phyloP scores from a whole-genome alignment of 1,140 invertebrate genomes.

The Psix sp. region DNA sequence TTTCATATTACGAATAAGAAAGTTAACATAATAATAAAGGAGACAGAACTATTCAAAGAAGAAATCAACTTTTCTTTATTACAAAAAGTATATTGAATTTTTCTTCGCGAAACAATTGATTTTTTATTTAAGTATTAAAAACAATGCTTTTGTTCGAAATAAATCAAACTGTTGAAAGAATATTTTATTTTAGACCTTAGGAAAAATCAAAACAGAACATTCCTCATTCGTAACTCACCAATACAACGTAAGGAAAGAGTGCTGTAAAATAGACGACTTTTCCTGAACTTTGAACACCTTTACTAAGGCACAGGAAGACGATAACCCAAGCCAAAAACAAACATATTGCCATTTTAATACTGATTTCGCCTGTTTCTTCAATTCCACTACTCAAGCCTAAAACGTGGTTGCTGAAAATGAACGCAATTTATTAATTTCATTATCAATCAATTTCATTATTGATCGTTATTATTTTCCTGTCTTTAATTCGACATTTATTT shows the following conservation, averaged over 20 bases:
- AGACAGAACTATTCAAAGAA: no score
- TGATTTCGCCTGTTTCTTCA: constrained; percentile 84
- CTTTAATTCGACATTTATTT: background rate
- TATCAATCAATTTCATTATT: constrained; percentile 1
- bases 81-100: no score
- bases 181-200: no score
- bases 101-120: no score
- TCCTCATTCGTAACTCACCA: constrained; percentile 85
- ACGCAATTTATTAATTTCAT: background rate
- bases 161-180: no score
- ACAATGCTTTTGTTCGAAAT: no score
- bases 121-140: no score
- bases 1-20: no score
- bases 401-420: constrained; percentile 76
- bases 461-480: background rate
- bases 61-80: no score
- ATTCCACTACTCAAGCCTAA: constrained; percentile 85
- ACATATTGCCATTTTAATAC: constrained; percentile 82
- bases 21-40: no score
- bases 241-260: constrained; percentile 89
- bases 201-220: no score
- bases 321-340: constrained; percentile 87
- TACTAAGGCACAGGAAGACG: constrained; percentile 87
- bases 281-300: constrained; percentile 90
- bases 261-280: constrained; percentile 92